Percentiles rank a stretch among this genome's conserved stretches.
phyloP scores from a whole-genome alignment of 2,888 invertebrate species.

The Hemistola chrysoprasaria region DNA sequence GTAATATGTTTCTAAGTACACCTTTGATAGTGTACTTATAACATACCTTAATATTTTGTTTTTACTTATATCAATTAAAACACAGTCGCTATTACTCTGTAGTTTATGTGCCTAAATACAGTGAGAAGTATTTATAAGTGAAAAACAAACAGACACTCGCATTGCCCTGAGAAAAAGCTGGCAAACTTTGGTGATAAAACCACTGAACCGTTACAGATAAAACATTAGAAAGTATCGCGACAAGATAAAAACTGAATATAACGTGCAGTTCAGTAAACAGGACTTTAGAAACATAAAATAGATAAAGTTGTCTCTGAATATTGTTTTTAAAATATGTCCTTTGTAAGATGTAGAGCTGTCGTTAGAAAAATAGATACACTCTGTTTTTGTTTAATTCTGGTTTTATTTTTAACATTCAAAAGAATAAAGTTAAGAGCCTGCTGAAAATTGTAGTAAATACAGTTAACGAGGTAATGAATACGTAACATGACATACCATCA shows the following conservation, averaged over 20 bases:
- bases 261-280: conserved; percentile 29
- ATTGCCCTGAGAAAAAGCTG: conserved; percentile 49
- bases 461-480: too few relatives aligned
- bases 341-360: conserved; percentile 3
- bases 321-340: conserved; percentile 16
- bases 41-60: too few relatives aligned
- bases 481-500: too few relatives aligned
- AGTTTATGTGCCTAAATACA: neutral
- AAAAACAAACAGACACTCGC: conserved; percentile 44
- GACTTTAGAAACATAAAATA: conserved; percentile 23
- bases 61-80: conserved; percentile 1
- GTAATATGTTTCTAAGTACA: too few relatives aligned
- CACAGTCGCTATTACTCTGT: conserved; percentile 23
- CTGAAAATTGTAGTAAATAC: too few relatives aligned
- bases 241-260: conserved; percentile 39
- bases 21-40: too few relatives aligned
- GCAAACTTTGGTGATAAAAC: conserved; percentile 68
- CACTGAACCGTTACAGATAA: conserved; percentile 71
- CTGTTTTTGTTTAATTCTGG: too few relatives aligned
- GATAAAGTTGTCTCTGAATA: conserved; percentile 23
- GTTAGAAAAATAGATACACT: neutral
- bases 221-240: conserved; percentile 61
- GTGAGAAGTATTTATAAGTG: conserved; percentile 34
- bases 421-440: too few relatives aligned
- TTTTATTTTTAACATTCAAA: neutral